Percentiles rank a stretch among this genome's conserved stretches.
Evolutionary conservation across 2,797 vertebrate species (phyloP).

Genomic region (Lithobates sylvaticus): DNA sequence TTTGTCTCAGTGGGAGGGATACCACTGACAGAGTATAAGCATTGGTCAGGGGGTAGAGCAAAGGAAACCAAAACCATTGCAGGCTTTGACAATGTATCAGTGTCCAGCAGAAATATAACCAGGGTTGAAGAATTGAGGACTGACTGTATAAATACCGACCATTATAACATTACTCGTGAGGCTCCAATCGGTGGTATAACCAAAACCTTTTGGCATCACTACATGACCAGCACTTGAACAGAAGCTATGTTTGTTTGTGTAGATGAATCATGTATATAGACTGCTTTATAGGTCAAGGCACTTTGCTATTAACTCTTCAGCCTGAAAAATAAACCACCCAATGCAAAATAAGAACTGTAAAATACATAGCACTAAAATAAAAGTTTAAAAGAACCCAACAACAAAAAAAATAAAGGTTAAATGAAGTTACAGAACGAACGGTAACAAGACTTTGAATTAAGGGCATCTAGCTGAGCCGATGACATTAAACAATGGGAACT

Average conservation of each 20-base stretch:
- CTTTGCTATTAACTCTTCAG: slow-evolving; percentile 22
- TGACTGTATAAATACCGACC: not conserved
- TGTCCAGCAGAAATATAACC: not conserved
- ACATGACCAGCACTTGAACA: not conserved
- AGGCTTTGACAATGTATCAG: not conserved
- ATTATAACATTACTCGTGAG: too few species aligned
- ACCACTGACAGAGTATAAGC: not conserved
- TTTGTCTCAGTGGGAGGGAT: not conserved
- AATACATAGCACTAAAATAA: slow-evolving; percentile 30
- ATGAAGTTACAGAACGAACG: slow-evolving; percentile 6
- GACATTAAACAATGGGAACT: slow-evolving; percentile 19
- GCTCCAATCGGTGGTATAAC: too few species aligned
- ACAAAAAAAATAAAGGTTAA: not conserved
- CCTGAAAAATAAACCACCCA: slow-evolving; percentile 3
- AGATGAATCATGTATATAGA: not conserved
- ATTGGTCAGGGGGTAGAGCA: not conserved
- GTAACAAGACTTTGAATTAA: slow-evolving; percentile 5
- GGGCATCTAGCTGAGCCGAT: slow-evolving; percentile 18
- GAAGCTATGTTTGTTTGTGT: not conserved
- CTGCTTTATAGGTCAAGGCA: slow-evolving; percentile 39
- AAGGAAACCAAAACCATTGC: too few species aligned
- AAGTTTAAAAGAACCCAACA: slow-evolving; percentile 17
- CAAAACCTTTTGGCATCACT: slow-evolving; percentile 9
- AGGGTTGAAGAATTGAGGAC: not conserved
- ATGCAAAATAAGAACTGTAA: slow-evolving; percentile 27